These are phyloP conservation scores for Plusia festucae DNA, from an alignment of 2,888 invertebrate genomes.

Conservation along the genomic window DNA sequence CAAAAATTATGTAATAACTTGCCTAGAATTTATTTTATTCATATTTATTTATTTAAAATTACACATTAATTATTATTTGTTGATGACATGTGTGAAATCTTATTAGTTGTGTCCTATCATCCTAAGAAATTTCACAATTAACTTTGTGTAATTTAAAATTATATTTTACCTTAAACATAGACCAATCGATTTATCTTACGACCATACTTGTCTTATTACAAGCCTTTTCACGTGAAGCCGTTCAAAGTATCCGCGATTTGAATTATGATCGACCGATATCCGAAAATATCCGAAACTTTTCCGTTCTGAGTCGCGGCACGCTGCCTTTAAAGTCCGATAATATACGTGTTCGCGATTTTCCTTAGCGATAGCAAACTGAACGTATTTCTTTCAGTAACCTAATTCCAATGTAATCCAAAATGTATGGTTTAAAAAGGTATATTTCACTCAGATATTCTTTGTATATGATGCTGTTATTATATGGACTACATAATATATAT, in stretches of 20 bases:
- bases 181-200: not conserved
- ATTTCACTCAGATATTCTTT: not conserved
- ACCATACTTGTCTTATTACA: conserved; percentile 1
- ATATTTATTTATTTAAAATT: no score
- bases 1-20: no score
- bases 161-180: not conserved
- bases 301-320: conserved; percentile 15
- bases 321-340: conserved; percentile 47
- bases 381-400: conserved; percentile 39
- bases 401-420: conserved; percentile 32
- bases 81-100: no score
- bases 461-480: not conserved
- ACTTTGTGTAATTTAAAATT: not conserved
- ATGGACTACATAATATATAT: no score
- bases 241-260: conserved; percentile 1
- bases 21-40: no score
- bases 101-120: no score
- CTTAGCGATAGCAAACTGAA: conserved; percentile 39
- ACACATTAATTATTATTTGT: no score
- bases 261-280: conserved; percentile 23
- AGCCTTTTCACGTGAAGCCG: conserved; percentile 3
- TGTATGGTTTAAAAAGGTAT: not conserved
- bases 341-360: conserved; percentile 52
- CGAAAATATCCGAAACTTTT: conserved; percentile 34
- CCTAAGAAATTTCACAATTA: no score